Evolutionary conservation across 53 echinoderm and acorn worm genomes (phyloP).

Genomic region (Temnopleurus reevesii): DNA sequence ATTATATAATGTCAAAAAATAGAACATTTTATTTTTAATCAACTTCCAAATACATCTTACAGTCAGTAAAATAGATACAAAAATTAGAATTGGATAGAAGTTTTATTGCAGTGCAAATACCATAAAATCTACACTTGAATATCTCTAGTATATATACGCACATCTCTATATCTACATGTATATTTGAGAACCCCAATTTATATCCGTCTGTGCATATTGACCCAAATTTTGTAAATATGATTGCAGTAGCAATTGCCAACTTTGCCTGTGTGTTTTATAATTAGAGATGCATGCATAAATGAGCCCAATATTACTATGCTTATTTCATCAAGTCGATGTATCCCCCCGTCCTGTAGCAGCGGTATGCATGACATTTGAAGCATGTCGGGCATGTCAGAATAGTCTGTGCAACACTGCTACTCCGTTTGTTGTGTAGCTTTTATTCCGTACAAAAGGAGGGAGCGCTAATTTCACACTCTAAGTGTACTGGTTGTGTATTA

Average conservation of each 20-base stretch:
- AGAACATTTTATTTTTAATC: too few relatives aligned
- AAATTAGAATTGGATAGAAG: too few relatives aligned
- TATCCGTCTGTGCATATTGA: too few relatives aligned
- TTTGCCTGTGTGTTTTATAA: background rate
- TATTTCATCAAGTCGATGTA: background rate
- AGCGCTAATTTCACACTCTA: background rate
- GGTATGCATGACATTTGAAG: conserved; percentile 47
- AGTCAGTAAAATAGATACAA: too few relatives aligned
- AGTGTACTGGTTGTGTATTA: background rate
- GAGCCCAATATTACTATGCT: conserved; percentile 13
- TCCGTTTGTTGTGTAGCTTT: conserved; percentile 25
- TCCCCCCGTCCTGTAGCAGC: background rate
- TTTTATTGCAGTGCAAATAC: too few relatives aligned
- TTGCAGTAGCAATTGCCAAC: background rate
- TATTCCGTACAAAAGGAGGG: background rate
- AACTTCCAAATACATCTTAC: too few relatives aligned
- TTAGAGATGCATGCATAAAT: conserved; percentile 3
- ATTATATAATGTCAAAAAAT: too few relatives aligned
- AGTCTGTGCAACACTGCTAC: conserved; percentile 22
- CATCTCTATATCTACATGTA: too few relatives aligned
- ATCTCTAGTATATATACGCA: too few relatives aligned
- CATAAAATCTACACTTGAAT: too few relatives aligned
- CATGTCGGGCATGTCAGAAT: conserved; percentile 29
- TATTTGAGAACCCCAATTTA: too few relatives aligned
- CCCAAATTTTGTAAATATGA: too few relatives aligned